Evolutionary conservation across 2,888 invertebrate species (phyloP).

Genomic region (Lobophora halterata): DNA sequence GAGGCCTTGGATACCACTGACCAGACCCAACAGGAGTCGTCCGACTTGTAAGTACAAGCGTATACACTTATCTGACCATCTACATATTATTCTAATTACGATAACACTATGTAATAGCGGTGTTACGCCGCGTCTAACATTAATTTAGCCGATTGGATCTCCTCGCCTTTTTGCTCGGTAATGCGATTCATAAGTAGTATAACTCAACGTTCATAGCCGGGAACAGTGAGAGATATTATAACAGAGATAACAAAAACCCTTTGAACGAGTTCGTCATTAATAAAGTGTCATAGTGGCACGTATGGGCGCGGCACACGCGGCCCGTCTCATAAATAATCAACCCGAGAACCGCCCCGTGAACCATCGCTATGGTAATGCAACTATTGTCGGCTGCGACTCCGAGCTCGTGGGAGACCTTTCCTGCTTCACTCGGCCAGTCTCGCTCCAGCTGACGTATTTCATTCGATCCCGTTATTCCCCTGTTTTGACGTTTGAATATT

Average conservation of each 20-base stretch:
- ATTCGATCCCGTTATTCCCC: slow-evolving; percentile 42
- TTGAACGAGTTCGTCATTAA: slow-evolving; percentile 59
- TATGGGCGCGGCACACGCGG: slow-evolving; percentile 60
- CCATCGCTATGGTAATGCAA: slow-evolving; percentile 53
- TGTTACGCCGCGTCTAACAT: slow-evolving; percentile 34
- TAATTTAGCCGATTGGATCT: slow-evolving; percentile 44
- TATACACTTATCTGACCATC: background rate
- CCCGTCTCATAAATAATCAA: slow-evolving; percentile 64
- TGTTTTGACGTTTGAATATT: slow-evolving; percentile 48
- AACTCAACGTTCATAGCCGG: too few species aligned
- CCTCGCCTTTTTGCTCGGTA: slow-evolving; percentile 37
- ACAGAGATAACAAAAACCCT: slow-evolving; percentile 52
- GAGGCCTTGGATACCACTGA: slow-evolving; percentile 96
- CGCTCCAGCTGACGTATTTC: slow-evolving; percentile 35
- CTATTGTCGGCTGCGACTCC: slow-evolving; percentile 12
- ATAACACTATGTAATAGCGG: slow-evolving; percentile 27
- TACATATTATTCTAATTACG: slow-evolving; percentile 17
- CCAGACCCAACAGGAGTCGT: slow-evolving; percentile 92
- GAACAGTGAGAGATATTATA: slow-evolving; percentile 40
- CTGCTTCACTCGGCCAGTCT: slow-evolving; percentile 30
- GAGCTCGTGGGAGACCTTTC: slow-evolving; percentile 37
- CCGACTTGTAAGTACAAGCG: slow-evolving; percentile 90
- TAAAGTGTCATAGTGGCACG: slow-evolving; percentile 63
- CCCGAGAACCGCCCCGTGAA: slow-evolving; percentile 49
- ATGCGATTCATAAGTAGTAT: too few species aligned